These are phyloP conservation scores for Solenopsis invicta DNA, from an alignment of 1,140 invertebrate genomes.

Conservation along the genomic window DNA sequence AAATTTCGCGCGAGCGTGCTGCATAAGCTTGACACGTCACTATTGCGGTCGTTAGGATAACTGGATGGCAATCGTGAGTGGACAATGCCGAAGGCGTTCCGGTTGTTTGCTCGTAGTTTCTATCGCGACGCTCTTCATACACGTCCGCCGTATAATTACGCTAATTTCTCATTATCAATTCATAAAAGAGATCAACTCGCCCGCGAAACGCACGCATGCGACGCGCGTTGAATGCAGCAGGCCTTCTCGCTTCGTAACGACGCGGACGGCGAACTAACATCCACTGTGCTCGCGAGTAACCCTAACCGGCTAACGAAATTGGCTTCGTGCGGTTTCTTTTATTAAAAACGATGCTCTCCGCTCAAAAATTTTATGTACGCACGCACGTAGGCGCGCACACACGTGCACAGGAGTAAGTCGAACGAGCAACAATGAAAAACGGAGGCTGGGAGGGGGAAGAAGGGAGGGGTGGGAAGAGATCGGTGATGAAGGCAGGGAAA, in stretches of 20 bases:
- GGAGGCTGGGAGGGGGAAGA: neutral
- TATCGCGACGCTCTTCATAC: slow-evolving; percentile 31
- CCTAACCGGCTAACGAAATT: slow-evolving; percentile 60
- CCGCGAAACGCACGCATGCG: slow-evolving; percentile 34
- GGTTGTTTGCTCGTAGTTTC: slow-evolving; percentile 49
- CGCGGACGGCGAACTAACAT: neutral
- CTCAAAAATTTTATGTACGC: slow-evolving; percentile 59
- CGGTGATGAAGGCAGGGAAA: neutral
- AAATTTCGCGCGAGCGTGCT: neutral
- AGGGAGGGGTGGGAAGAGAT: neutral
- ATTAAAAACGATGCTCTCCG: slow-evolving; percentile 53
- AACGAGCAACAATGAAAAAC: slow-evolving; percentile 50
- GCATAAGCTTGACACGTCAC: neutral
- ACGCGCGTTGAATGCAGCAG: slow-evolving; percentile 37
- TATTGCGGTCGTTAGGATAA: slow-evolving; percentile 29
- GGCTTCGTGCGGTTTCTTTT: slow-evolving; percentile 75
- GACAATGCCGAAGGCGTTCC: slow-evolving; percentile 56
- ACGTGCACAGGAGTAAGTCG: slow-evolving; percentile 12
- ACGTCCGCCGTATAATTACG: slow-evolving; percentile 27
- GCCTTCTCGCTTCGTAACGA: slow-evolving; percentile 7
- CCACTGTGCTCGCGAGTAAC: slow-evolving; percentile 6
- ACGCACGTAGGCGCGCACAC: neutral
- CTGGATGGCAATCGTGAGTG: slow-evolving; percentile 17
- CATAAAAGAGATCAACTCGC: slow-evolving; percentile 34
- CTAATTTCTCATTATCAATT: slow-evolving; percentile 50